These are phyloP conservation scores for Apus apus DNA, from an alignment of 2,113 vertebrate genomes.

Conservation along the genomic window DNA sequence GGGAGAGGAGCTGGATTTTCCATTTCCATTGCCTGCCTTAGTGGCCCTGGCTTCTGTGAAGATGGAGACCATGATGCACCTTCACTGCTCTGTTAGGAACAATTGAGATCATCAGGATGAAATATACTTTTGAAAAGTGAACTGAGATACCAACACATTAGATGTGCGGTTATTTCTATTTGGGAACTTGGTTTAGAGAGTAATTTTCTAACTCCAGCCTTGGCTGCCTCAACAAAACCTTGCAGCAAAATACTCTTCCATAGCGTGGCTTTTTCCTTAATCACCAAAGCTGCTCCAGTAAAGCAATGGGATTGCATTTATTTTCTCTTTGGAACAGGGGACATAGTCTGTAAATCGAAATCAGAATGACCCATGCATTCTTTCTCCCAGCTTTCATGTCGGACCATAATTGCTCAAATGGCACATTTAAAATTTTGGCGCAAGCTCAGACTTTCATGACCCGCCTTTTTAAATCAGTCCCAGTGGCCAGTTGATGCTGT, in stretches of 20 bases:
- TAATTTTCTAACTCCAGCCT: background rate
- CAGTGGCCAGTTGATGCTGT: slow-evolving; percentile 29
- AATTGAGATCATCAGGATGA: background rate
- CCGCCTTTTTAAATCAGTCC: slow-evolving; percentile 68
- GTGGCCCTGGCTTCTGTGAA: background rate
- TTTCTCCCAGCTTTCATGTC: slow-evolving; percentile 65
- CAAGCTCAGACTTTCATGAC: slow-evolving; percentile 35
- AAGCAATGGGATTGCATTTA: slow-evolving; percentile 47
- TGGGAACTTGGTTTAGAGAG: background rate
- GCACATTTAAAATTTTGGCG: slow-evolving; percentile 56
- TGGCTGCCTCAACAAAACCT: background rate
- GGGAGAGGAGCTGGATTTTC: background rate
- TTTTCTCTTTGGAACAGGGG: slow-evolving; percentile 64
- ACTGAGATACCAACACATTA: background rate
- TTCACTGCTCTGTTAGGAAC: background rate
- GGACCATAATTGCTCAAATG: slow-evolving; percentile 63
- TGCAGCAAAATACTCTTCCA: background rate
- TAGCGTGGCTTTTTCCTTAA: slow-evolving; percentile 1
- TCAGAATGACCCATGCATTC: slow-evolving; percentile 68
- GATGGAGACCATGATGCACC: background rate
- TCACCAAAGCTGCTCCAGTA: slow-evolving; percentile 18
- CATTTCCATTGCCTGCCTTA: background rate
- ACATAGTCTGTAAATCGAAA: slow-evolving; percentile 59
- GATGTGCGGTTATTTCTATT: background rate
- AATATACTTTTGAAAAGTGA: background rate